These are phyloP conservation scores for Hirundichthys speculiger DNA, from an alignment of 2,113 vertebrate species.

Conservation along the genomic window DNA sequence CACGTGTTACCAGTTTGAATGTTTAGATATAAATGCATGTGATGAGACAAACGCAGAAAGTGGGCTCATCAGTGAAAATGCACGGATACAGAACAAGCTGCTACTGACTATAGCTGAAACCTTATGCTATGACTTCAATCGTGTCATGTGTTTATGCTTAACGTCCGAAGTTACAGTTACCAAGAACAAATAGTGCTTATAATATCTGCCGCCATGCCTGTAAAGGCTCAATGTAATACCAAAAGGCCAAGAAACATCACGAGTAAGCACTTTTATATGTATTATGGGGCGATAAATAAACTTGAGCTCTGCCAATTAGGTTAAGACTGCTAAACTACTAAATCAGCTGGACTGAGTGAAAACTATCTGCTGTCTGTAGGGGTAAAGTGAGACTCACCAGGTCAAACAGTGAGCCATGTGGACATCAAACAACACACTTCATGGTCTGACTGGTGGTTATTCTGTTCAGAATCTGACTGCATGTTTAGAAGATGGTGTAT, in stretches of 20 bases:
- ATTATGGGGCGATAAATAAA: background rate
- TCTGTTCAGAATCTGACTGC: no score
- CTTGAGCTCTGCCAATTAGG: background rate
- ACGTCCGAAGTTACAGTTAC: background rate
- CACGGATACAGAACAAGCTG: background rate
- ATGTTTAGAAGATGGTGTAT: no score
- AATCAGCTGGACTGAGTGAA: background rate
- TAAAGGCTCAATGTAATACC: background rate
- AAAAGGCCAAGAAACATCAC: no score
- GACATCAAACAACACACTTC: no score
- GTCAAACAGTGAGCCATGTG: no score
- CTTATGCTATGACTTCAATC: background rate
- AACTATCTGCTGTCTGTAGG: background rate
- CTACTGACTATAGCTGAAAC: background rate
- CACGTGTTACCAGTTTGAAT: slow-evolving; percentile 5
- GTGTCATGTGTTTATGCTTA: background rate
- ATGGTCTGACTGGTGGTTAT: no score
- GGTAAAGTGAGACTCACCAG: no score
- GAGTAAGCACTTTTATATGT: background rate
- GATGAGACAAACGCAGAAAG: background rate
- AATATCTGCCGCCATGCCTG: no score
- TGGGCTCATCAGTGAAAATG: background rate
- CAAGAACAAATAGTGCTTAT: background rate
- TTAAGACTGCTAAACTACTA: background rate
- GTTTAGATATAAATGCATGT: background rate